Percentiles rank a stretch among this genome's conserved stretches.
These are phyloP conservation scores for Mystacides longicornis DNA, from an alignment of 2,888 invertebrate species.

Conservation along the genomic window DNA sequence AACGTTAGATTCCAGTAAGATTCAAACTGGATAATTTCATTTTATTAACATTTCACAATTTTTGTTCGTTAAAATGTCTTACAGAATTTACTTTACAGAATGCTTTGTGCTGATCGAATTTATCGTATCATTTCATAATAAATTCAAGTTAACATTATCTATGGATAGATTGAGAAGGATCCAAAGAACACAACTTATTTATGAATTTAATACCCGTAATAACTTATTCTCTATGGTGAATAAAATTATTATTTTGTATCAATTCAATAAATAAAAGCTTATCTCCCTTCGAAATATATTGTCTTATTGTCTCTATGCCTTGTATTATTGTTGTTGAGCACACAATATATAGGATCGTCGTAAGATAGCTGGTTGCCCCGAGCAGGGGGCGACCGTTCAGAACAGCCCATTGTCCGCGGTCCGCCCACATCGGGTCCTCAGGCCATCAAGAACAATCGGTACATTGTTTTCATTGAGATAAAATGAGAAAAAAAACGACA, in stretches of 20 bases:
- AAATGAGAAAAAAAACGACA: neutral
- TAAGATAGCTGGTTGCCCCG: constrained; percentile 3
- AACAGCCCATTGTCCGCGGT: constrained; percentile 16
- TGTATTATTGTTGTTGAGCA: neutral
- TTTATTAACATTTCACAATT: no score
- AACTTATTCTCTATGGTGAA: neutral
- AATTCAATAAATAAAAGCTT: neutral
- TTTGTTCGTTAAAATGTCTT: no score
- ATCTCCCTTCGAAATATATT: neutral
- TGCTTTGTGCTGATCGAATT: no score
- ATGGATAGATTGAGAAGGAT: no score
- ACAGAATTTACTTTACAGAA: no score
- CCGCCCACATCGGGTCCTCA: constrained; percentile 11
- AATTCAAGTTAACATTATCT: no score
- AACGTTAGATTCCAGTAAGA: no score
- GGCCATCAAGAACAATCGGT: constrained; percentile 10
- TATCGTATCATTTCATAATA: no score
- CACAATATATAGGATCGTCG: neutral
- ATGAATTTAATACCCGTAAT: no score
- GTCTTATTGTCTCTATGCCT: neutral
- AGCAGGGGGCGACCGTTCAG: constrained; percentile 13
- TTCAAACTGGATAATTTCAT: no score
- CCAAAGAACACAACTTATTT: no score
- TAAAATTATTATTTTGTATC: neutral
- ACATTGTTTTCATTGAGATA: constrained; percentile 8